Evolutionary conservation across 2,797 vertebrate species (phyloP).

Genomic region (Phoebastria nigripes): DNA sequence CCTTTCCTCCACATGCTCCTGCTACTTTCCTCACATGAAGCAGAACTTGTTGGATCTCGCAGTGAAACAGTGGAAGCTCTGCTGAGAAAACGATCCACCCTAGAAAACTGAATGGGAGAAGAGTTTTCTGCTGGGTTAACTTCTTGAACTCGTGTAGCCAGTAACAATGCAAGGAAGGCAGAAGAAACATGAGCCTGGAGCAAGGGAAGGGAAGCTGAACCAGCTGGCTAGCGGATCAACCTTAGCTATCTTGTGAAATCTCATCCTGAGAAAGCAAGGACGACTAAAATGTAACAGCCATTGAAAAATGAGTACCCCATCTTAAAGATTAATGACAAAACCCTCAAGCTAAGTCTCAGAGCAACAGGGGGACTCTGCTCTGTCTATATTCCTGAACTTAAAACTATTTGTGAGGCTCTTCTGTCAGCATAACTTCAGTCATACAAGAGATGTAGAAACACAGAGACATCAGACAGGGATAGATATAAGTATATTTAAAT

Average conservation of each 20-base stretch:
- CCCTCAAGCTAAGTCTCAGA: background rate
- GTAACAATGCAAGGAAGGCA: background rate
- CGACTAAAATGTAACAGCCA: background rate
- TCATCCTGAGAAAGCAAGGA: background rate
- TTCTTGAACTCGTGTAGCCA: background rate
- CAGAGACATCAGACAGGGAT: accelerated
- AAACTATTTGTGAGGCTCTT: background rate
- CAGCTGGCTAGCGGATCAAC: background rate
- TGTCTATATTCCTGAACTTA: background rate
- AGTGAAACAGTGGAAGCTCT: background rate
- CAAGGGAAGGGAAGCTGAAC: background rate
- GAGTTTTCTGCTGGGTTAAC: background rate
- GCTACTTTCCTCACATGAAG: background rate
- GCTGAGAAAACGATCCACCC: background rate
- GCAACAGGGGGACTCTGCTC: background rate
- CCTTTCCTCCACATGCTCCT: background rate
- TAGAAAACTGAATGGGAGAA: background rate
- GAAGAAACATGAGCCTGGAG: background rate
- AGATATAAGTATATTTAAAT: background rate
- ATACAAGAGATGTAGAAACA: background rate
- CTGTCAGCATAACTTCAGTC: background rate
- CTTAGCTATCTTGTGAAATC: background rate
- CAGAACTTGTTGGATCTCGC: background rate
- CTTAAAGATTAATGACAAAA: slow-evolving; percentile 15
- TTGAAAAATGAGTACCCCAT: background rate